Conservation (phyloP, 2,113 vertebrate genomes). For the Phycodurus eques region DNA sequence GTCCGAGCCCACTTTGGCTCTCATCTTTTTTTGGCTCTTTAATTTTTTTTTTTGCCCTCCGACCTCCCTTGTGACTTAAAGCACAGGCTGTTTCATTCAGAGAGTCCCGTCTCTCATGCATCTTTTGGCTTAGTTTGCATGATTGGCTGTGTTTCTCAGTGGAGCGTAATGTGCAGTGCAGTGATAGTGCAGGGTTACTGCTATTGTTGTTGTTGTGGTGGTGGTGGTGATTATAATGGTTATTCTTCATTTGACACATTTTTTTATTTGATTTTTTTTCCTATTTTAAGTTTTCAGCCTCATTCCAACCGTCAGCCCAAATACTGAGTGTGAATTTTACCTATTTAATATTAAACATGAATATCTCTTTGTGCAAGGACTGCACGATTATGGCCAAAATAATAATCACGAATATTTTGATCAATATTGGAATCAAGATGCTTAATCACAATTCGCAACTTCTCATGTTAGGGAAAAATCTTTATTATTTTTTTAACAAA, state of each 20-base stretch:
- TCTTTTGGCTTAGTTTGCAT: conserved; percentile 74
- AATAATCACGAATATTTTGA: no score
- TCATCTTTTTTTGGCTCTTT: conserved; percentile 47
- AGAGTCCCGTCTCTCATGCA: conserved; percentile 50
- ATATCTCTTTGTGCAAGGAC: conserved; percentile 43
- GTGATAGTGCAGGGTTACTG: conserved; percentile 48
- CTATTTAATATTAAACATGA: conserved; percentile 25
- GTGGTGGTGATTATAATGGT: conserved; percentile 50
- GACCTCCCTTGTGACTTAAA: conserved; percentile 48
- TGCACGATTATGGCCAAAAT: no score
- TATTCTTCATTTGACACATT: conserved; percentile 37
- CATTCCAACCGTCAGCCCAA: conserved; percentile 31
- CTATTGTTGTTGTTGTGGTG: conserved; percentile 45
- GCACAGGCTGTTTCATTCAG: conserved; percentile 39
- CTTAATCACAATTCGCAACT: no score
- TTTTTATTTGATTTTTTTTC: conserved; percentile 30
- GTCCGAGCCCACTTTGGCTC: conserved; percentile 37
- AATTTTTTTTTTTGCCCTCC: conserved; percentile 40
- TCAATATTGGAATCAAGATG: no score
- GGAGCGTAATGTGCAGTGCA: conserved; percentile 52
- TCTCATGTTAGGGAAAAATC: no score
- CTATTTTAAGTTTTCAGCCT: conserved; percentile 40
- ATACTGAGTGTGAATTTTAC: neutral
- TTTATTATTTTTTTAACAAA: no score
- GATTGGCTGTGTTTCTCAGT: conserved; percentile 68